phyloP scores from a whole-genome alignment of 1,140 invertebrate genomes.

The Pseudomyrmex dendroicus region DNA sequence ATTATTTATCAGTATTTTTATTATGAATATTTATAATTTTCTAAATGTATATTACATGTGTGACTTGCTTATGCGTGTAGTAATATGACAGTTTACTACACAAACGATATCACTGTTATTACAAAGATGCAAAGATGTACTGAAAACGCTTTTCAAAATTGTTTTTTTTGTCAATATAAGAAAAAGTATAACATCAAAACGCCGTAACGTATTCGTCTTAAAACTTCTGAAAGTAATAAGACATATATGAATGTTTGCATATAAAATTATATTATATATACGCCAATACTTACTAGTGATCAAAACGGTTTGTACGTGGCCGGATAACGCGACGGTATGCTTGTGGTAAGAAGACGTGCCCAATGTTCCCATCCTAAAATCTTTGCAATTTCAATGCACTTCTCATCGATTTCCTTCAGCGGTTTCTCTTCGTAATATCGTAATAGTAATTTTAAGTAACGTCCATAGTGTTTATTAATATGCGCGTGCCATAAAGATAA shows the following conservation, averaged over 20 bases:
- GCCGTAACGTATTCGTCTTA: no score
- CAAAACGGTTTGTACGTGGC: conserved; percentile 88
- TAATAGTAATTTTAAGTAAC: conserved; percentile 90
- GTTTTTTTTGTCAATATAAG: conserved; percentile 44
- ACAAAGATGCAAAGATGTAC: conserved; percentile 62
- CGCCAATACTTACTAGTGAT: conserved; percentile 74
- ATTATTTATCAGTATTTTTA: conserved; percentile 42
- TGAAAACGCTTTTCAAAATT: conserved; percentile 62
- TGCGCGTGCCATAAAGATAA: conserved; percentile 93
- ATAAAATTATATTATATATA: neutral
- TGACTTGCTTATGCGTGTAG: conserved; percentile 1
- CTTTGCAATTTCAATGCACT: conserved; percentile 88
- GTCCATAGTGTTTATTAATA: conserved; percentile 91
- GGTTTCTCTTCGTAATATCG: conserved; percentile 93
- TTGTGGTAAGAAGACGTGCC: conserved; percentile 85
- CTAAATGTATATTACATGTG: conserved; percentile 68
- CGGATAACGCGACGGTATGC: conserved; percentile 88
- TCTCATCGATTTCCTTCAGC: conserved; percentile 90
- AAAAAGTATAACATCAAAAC: no score
- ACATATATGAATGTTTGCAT: conserved; percentile 9
- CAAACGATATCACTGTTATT: conserved; percentile 50
- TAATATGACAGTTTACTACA: conserved; percentile 10
- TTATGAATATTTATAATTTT: conserved; percentile 61
- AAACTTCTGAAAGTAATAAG: neutral
- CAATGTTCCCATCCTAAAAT: conserved; percentile 90